phyloP scores from a whole-genome alignment of 2,113 vertebrate species.

The Ailurus styani region DNA sequence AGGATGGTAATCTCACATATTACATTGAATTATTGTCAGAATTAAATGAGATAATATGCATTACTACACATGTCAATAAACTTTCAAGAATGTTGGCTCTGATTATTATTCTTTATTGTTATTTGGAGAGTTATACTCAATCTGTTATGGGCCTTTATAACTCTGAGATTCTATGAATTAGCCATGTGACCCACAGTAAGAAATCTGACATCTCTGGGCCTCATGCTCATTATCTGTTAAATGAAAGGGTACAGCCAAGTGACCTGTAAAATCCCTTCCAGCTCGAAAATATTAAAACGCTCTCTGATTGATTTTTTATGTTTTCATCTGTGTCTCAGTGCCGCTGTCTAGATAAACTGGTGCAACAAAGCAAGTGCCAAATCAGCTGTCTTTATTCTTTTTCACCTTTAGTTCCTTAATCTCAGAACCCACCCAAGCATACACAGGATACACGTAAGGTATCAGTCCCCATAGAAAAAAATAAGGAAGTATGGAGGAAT shows the following conservation, averaged over 20 bases:
- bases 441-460: neutral
- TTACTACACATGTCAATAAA: neutral
- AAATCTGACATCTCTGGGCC: neutral
- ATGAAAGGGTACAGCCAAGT: neutral
- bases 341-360: neutral
- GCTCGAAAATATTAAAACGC: neutral
- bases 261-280: neutral
- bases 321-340: neutral
- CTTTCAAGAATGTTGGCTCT: neutral
- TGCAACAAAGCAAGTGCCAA: neutral
- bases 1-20: neutral
- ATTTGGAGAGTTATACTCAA: neutral
- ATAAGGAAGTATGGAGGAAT: neutral
- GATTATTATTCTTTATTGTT: constrained; percentile 1
- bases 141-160: neutral
- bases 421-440: neutral
- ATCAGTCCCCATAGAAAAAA: neutral
- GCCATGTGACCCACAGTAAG: neutral
- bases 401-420: neutral
- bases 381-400: neutral
- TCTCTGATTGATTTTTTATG: neutral
- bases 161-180: neutral
- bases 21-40: neutral
- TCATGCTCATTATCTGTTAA: neutral
- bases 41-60: neutral